Base-by-base conservation (phyloP, 30 jellyfish, hydroid and myxozoan species). In the Aurelia aurita region DNA sequence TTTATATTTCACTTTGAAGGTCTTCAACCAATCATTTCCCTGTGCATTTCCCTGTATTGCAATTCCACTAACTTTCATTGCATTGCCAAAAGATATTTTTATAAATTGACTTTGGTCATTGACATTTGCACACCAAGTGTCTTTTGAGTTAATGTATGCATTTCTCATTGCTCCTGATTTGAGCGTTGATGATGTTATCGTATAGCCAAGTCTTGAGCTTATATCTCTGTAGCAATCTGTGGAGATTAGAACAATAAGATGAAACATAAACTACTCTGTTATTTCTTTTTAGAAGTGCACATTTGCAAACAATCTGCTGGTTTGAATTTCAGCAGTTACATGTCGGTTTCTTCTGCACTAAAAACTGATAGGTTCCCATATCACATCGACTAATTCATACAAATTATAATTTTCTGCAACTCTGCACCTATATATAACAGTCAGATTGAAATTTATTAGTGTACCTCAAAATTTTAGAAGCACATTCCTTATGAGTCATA, bases 1-100 rank as follows among this genome's bases (percentile, higher is more conserved):
- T 69, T 69, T 69, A 45, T 69, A 69, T 14, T 69, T 69, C 31
- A 69, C 43, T 35, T 69, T 69, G 18, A 69, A 69, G 25, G 80
- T 13, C 22, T 18, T 27, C 22, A 69, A 25, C 67, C 67, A 55
- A 55, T 55, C 67, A 55, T 3, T 55, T 55, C 67, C 67, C 6
- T 55, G 29, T 55, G 67, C 0, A 55, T 5, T 55, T 55, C 67
- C 67, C 14, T 55, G 67, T 55, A 55, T 22, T 55, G 67, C 27
- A 9, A 55, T 55, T 12, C 67, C 67, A 19, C 29, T 55, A 16
- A 55, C 67, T 55, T 55, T 55, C 67, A 55, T 55, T 2, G 67
- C 29, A 55, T n/a, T 6, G 11, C 25, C 29, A 13, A 55, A 55
- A 4, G 67, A 19, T 55, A 55, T 19, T 55, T 55, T 55, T 14